These are phyloP conservation scores for Gisinianus flammeolus DNA, from an alignment of 2,888 invertebrate genomes.

Conservation along the genomic window DNA sequence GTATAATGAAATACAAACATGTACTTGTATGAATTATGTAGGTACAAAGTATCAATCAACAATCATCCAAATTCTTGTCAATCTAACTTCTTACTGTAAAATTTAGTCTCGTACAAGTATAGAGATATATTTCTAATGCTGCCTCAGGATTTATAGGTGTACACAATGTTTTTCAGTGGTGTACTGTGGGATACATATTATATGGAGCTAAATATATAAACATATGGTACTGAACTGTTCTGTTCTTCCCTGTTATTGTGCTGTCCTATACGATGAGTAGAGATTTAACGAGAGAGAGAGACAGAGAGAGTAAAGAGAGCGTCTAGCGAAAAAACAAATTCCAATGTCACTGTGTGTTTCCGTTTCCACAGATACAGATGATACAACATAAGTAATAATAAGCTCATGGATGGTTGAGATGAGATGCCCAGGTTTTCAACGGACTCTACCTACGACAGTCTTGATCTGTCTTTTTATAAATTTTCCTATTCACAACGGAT, in stretches of 20 bases:
- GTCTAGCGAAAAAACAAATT: not conserved
- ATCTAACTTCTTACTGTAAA: not conserved
- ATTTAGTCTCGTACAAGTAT: too few species aligned
- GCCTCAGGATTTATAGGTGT: too few species aligned
- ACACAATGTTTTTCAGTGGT: too few species aligned
- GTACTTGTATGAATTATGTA: not conserved
- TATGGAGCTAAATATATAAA: too few species aligned
- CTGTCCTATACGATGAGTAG: not conserved
- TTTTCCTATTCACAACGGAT: conserved; percentile 25
- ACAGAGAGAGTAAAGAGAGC: not conserved
- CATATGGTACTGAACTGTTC: not conserved
- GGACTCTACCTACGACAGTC: not conserved
- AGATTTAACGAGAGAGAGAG: not conserved
- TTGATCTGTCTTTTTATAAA: conserved; percentile 30
- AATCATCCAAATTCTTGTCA: not conserved
- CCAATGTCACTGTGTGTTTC: not conserved
- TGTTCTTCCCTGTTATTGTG: not conserved
- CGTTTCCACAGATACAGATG: not conserved
- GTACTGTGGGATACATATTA: too few species aligned
- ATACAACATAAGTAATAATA: not conserved
- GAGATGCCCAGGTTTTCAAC: conserved; percentile 11
- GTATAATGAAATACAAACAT: not conserved
- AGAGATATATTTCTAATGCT: too few species aligned
- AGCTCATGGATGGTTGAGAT: not conserved
- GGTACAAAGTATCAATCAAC: not conserved